Percentiles rank a stretch among this genome's conserved stretches.
phyloP scores from a whole-genome alignment of 2,113 vertebrate species.

The Candoia aspera region DNA sequence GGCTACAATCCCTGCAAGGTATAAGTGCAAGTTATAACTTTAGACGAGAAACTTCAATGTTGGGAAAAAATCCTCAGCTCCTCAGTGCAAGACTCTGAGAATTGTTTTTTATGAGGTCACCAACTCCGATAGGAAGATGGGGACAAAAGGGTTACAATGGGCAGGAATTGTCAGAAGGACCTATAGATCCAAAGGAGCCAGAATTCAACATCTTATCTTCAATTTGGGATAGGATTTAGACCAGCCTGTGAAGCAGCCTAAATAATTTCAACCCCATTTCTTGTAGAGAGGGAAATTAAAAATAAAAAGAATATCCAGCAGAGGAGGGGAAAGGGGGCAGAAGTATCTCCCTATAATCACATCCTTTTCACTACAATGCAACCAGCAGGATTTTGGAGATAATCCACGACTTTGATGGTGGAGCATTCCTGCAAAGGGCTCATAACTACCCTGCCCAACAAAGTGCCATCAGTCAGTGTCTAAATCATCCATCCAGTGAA shows the following conservation, averaged over 20 bases:
- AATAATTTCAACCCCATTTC: neutral
- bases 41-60: neutral
- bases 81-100: neutral
- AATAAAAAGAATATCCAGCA: neutral
- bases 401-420: neutral
- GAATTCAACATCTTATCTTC: neutral
- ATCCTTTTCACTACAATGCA: neutral
- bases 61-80: neutral
- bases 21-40: neutral
- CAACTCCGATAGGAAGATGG: neutral
- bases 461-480: conserved; percentile 17
- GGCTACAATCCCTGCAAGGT: neutral
- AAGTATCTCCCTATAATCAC: neutral
- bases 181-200: neutral
- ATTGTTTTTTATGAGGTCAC: neutral
- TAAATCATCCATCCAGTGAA: conserved; percentile 5
- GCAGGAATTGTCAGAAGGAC: neutral
- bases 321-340: neutral
- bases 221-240: neutral
- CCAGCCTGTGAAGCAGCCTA: neutral
- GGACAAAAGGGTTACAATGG: neutral
- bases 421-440: neutral
- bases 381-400: neutral
- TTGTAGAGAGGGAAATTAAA: neutral
- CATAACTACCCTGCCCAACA: neutral